phyloP scores from a whole-genome alignment of 2,113 vertebrate genomes.

The Tetrao urogallus region DNA sequence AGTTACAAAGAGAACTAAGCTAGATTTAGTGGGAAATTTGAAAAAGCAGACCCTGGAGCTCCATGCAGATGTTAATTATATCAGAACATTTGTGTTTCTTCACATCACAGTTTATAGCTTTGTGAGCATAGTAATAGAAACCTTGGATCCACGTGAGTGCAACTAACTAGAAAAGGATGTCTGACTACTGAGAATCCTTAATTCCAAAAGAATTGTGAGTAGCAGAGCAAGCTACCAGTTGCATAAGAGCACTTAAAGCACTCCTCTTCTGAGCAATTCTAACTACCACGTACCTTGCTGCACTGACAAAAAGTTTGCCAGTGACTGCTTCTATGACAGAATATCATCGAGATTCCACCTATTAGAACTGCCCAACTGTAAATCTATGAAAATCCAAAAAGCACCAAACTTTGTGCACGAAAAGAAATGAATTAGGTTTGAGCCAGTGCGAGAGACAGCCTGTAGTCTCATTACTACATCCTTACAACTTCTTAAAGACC shows the following conservation, averaged over 20 bases:
- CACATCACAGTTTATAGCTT: background rate
- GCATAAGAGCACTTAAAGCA: background rate
- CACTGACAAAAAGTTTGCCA: accelerated
- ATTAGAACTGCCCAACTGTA: background rate
- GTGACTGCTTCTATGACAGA: background rate
- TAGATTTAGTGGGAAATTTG: background rate
- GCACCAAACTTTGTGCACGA: background rate
- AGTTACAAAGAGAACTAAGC: background rate
- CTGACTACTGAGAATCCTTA: background rate
- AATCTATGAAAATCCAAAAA: background rate
- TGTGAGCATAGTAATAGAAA: background rate
- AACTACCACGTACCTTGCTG: background rate
- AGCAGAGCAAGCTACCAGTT: background rate
- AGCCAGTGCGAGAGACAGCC: background rate
- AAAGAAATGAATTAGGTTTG: background rate
- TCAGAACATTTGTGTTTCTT: background rate
- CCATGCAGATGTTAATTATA: background rate
- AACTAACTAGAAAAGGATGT: background rate
- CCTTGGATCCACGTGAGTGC: background rate
- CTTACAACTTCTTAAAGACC: background rate
- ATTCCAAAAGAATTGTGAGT: background rate
- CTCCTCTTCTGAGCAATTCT: background rate
- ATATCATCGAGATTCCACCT: background rate
- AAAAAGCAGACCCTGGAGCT: background rate
- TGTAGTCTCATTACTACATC: background rate